Percentiles rank a stretch among this genome's conserved stretches.
Conservation (phyloP, 2,113 vertebrate genomes). For the Cnemophilus loriae region DNA sequence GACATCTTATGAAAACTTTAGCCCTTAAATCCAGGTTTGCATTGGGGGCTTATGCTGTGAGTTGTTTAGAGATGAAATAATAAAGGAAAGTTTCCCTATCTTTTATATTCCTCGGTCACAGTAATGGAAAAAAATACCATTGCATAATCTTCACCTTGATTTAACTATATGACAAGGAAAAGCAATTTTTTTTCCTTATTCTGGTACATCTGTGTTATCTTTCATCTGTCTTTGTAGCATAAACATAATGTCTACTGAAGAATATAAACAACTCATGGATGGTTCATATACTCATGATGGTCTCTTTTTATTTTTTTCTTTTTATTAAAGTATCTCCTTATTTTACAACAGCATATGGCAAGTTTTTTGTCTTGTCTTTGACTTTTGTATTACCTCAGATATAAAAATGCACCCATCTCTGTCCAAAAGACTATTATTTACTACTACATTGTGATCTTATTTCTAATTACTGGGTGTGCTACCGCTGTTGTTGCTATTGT, state of each 20-base stretch:
- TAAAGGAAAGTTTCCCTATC: neutral
- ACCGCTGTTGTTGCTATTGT: neutral
- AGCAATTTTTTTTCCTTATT: neutral
- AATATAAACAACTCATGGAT: neutral
- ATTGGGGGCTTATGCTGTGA: neutral
- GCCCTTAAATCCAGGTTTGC: neutral
- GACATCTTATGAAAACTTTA: neutral
- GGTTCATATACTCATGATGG: accelerated
- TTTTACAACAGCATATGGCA: neutral
- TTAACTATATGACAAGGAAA: neutral
- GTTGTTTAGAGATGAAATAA: neutral
- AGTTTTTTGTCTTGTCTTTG: neutral
- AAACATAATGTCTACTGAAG: neutral
- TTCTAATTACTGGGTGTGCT: neutral
- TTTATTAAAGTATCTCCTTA: neutral
- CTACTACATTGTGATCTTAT: neutral
- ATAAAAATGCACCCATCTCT: neutral
- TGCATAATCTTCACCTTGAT: neutral
- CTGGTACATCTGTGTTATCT: neutral
- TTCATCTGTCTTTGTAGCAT: neutral
- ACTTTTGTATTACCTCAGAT: neutral
- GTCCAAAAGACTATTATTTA: neutral
- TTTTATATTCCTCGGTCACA: neutral
- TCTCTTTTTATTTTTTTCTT: no score
- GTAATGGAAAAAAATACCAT: neutral